Percentiles rank a stretch among this genome's conserved stretches.
phyloP scores from a whole-genome alignment of 2,113 vertebrate genomes.

The Mormoops blainvillei region DNA sequence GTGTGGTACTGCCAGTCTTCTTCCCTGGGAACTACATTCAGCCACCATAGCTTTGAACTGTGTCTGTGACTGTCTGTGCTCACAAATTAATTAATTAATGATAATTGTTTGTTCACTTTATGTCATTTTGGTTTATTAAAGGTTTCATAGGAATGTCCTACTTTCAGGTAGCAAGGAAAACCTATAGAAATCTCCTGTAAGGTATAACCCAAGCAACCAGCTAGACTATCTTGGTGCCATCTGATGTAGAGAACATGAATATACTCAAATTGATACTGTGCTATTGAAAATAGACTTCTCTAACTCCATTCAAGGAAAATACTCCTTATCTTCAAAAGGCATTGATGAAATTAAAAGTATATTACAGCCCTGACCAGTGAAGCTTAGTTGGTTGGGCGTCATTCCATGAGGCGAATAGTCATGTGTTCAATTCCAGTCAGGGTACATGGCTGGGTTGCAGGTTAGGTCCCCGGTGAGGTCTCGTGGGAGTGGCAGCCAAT shows the following conservation, averaged over 20 bases:
- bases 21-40: not conserved
- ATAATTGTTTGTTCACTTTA: not conserved
- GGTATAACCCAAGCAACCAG: not conserved
- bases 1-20: not conserved
- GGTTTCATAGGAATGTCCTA: not conserved
- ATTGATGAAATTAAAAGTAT: no score
- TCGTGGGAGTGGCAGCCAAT: no score
- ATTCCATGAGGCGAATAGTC: no score
- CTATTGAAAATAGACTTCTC: not conserved
- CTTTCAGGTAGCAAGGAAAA: not conserved
- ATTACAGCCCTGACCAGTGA: no score
- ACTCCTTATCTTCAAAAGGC: not conserved
- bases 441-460: no score
- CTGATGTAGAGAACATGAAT: conserved; percentile 5
- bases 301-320: not conserved
- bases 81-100: not conserved
- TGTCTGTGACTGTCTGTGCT: not conserved
- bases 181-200: not conserved
- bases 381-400: no score
- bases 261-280: not conserved
- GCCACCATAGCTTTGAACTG: not conserved
- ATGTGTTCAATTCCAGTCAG: no score
- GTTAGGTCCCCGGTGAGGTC: no score
- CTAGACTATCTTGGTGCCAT: not conserved
- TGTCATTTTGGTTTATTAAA: not conserved